A percentile compares a stretch with the other conserved stretches of the same genome.
Conservation (phyloP, 2,888 invertebrate species). For the Allolobophora icterica region DNA sequence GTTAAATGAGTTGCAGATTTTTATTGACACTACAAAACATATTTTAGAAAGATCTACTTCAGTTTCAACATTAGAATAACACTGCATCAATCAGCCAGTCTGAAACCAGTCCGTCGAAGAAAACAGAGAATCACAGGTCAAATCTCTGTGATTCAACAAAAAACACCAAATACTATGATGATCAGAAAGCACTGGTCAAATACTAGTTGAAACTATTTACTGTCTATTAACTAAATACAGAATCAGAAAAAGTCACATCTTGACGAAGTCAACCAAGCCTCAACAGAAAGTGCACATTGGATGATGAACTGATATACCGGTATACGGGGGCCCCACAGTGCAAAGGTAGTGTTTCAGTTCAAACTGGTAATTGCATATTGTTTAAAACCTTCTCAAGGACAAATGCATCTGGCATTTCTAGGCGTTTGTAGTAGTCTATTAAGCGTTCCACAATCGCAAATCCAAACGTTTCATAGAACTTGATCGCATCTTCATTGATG, state of each 20-base stretch:
- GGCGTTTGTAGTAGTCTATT: slow-evolving; percentile 97
- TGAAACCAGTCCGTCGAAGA: background rate
- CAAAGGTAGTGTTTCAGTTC: background rate
- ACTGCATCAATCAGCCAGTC: background rate
- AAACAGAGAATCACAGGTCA: background rate
- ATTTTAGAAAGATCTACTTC: background rate
- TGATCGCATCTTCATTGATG: slow-evolving; percentile 95
- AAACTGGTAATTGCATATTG: background rate
- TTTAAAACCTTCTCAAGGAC: slow-evolving; percentile 88
- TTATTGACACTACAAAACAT: background rate
- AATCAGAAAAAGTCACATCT: background rate
- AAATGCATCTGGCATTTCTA: slow-evolving; percentile 97
- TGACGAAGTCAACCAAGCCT: background rate
- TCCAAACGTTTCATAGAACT: slow-evolving; percentile 97
- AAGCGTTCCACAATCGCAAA: slow-evolving; percentile 97
- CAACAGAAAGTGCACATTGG: background rate
- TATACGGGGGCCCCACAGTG: background rate
- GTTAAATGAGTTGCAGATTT: background rate
- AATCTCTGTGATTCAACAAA: no score
- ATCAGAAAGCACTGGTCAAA: no score
- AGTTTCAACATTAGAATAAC: background rate
- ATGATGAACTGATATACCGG: no score
- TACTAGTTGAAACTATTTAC: no score
- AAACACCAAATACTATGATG: no score
- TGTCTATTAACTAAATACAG: no score